Conservation (phyloP, 2,888 invertebrate genomes). For the Rambutsinella grinnellia region DNA sequence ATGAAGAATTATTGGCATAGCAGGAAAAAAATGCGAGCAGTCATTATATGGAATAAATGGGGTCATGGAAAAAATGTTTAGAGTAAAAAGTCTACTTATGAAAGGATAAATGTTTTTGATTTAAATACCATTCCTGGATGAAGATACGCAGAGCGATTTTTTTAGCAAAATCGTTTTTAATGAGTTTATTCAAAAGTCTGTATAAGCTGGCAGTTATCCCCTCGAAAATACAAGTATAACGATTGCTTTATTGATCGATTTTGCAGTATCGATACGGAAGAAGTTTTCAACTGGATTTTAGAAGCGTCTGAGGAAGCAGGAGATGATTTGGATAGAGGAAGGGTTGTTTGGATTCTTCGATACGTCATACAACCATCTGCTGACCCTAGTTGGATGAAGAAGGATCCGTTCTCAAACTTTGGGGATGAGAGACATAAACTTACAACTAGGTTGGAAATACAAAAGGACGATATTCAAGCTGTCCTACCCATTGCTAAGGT, state of each 20-base stretch:
- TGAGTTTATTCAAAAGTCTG: no score
- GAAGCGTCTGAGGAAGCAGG: slow-evolving; percentile 84
- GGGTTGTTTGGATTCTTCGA: slow-evolving; percentile 88
- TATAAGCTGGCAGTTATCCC: no score
- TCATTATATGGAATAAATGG: no score
- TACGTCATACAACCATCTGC: slow-evolving; percentile 72
- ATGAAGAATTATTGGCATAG: no score
- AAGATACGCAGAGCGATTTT: no score
- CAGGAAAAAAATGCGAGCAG: no score
- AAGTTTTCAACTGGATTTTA: slow-evolving; percentile 91
- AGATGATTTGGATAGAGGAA: slow-evolving; percentile 84
- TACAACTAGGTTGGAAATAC: slow-evolving; percentile 87
- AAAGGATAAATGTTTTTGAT: no score
- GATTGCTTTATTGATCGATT: slow-evolving; percentile 13
- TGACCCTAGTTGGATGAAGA: slow-evolving; percentile 65
- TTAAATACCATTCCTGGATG: no score
- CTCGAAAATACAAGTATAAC: no score
- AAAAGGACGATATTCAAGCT: slow-evolving; percentile 94
- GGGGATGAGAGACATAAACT: slow-evolving; percentile 74
- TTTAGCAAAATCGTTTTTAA: no score
- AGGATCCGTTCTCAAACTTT: slow-evolving; percentile 70
- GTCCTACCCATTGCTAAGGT: slow-evolving; percentile 95
- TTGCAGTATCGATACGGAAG: slow-evolving; percentile 73
- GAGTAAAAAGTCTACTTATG: no score
- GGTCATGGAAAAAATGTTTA: no score